Evolutionary conservation across 1,140 invertebrate species (phyloP).

Genomic region (Drosophila chauvacae): DNA sequence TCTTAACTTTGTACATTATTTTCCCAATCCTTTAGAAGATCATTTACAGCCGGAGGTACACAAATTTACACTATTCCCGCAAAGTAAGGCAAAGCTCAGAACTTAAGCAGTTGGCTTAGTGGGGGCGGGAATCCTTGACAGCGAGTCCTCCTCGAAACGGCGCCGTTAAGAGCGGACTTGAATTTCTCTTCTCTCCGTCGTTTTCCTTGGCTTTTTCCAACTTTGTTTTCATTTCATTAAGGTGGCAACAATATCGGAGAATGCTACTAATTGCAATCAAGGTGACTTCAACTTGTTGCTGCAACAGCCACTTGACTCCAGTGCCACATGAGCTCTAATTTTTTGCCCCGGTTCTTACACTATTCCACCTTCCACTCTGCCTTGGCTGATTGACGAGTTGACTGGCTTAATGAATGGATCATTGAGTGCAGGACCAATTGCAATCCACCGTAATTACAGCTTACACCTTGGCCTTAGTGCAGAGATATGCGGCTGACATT

Average conservation of each 20-base stretch:
- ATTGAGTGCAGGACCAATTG: conserved; percentile 38
- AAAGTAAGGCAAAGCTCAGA: conserved; percentile 19
- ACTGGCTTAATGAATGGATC: conserved; percentile 51
- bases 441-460: conserved; percentile 13
- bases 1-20: neutral
- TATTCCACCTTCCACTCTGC: neutral
- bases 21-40: neutral
- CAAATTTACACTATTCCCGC: conserved; percentile 18
- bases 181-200: conserved; percentile 19
- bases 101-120: conserved; percentile 30
- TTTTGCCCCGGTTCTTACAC: conserved; percentile 2
- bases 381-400: conserved; percentile 47
- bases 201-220: conserved; percentile 42
- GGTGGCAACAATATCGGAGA: conserved; percentile 69
- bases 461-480: conserved; percentile 7
- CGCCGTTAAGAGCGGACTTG: conserved; percentile 28
- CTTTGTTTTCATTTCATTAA: conserved; percentile 77
- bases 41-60: conserved; percentile 2
- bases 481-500: conserved; percentile 24
- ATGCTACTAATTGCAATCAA: conserved; percentile 78
- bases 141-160: conserved; percentile 24
- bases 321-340: conserved; percentile 23
- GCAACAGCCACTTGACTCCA: conserved; percentile 23
- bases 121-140: conserved; percentile 19
- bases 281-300: conserved; percentile 76